Percentiles rank a stretch among this genome's conserved stretches.
Conservation (phyloP, 2,888 invertebrate genomes). For the Drosophila kambysellisi region DNA sequence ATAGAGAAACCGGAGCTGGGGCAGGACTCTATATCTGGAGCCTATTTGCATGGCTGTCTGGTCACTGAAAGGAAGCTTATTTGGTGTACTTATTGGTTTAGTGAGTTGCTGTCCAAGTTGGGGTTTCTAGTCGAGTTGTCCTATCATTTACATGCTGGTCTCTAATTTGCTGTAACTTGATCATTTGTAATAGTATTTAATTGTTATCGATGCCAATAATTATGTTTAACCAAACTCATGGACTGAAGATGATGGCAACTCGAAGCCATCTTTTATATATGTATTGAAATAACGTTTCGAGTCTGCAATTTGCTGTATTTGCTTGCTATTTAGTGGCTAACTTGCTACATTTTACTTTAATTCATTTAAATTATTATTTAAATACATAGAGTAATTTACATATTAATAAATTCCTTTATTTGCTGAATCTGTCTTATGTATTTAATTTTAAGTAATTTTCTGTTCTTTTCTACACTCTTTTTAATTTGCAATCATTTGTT, state of each 20-base stretch:
- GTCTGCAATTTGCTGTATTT: neutral
- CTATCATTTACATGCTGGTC: constrained; percentile 42
- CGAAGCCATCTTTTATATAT: neutral
- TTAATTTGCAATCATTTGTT: neutral
- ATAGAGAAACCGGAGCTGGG: neutral
- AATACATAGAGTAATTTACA: neutral
- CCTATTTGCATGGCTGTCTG: constrained; percentile 61
- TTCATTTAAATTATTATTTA: neutral
- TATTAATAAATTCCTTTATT: neutral
- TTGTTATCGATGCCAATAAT: constrained; percentile 43
- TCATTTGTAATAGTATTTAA: constrained; percentile 30
- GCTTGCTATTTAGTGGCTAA: neutral
- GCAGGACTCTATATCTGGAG: constrained; percentile 16
- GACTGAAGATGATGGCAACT: neutral
- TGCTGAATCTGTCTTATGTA: neutral
- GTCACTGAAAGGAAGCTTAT: constrained; percentile 47
- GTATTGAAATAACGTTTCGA: neutral
- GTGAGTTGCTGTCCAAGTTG: constrained; percentile 6
- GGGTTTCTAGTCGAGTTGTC: neutral
- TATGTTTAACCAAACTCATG: constrained; percentile 9
- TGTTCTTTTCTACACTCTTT: neutral
- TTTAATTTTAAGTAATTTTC: neutral
- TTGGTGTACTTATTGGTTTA: constrained; percentile 42
- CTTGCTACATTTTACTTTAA: neutral
- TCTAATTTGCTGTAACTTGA: constrained; percentile 25